A percentile compares a stretch with the other conserved stretches of the same genome.
Conservation (phyloP, 2,113 vertebrate genomes). For the Zosterops lateralis region DNA sequence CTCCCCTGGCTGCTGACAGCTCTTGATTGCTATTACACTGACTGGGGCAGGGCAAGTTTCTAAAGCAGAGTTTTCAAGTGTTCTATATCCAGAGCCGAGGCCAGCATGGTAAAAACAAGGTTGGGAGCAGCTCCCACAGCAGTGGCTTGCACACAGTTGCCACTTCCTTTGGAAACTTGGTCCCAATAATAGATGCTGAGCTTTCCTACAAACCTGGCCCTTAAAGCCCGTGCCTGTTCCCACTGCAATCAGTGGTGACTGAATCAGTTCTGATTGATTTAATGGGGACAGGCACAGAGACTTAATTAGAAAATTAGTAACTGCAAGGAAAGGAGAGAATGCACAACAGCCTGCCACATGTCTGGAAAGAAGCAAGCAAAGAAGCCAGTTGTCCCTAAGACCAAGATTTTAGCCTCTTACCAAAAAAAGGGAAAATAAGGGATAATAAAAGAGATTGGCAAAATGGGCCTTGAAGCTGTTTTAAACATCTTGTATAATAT, state of each 20-base stretch:
- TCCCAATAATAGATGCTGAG: neutral
- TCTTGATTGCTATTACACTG: neutral
- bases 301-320: constrained; percentile 53
- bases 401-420: neutral
- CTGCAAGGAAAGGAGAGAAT: constrained; percentile 19
- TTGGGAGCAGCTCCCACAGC: neutral
- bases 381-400: neutral
- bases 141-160: neutral
- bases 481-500: neutral
- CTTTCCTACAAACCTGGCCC: neutral
- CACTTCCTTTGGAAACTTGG: neutral
- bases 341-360: neutral
- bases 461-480: neutral
- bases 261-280: constrained; percentile 32
- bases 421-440: neutral
- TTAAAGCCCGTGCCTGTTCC: neutral
- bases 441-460: neutral
- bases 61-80: neutral
- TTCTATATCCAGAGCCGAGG: neutral
- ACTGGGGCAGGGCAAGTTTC: neutral
- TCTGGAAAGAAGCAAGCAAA: neutral
- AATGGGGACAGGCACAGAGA: constrained; percentile 8
- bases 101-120: neutral
- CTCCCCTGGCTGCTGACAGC: neutral
- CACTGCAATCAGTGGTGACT: neutral